Evolutionary conservation across 2,797 vertebrate genomes (phyloP), one percentile per base, ranked within the genome.

Genomic region (Cephalopachus bancanus): DNA sequence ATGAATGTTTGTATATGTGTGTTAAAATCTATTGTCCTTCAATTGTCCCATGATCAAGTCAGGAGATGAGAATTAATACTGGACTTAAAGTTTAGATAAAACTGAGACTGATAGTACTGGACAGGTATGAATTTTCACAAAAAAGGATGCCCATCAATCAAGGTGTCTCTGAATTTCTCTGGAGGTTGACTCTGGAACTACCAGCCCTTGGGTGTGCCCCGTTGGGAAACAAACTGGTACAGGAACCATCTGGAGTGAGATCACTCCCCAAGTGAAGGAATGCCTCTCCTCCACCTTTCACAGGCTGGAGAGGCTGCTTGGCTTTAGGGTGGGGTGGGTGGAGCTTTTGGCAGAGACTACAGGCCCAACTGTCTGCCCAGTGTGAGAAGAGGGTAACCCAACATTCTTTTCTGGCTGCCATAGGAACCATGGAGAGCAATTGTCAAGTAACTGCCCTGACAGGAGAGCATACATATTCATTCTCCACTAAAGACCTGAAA

Each of bases 181-280:
- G 28, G 37, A 89, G 16, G 74, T 3, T 83, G 83, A 69, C 79
- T 74, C 76, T 59, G 62, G 92, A 91, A n/a, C 65, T 72, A 80
- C 65, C 76, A 37, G 79, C 51, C 69, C 79, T 57, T 69, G 94
- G 85, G 85, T 57, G 80, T 76, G 85, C 5, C 67, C 14, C 0
- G 2, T 6, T 20, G 4, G 57, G 28, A 44, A 53, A 64, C 49
- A 85, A 59, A 51, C 60, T 57, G 62, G 88, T 71, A 59, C 28
- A 22, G 28, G 88, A 20, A 44, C 55, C 33, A 62, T 53, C 10
- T 30, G 28, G 8, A 49, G 22, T 81, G 37, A 79, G 55, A 60
- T 71, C 17, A 33, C 59, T 80, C n/a, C 44, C 26, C 2, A n/a
- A 37, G 16, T 33, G 37, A 93, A 95, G 88, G 85, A 97, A 93